Evolutionary conservation across 2,888 invertebrate species (phyloP).

Genomic region (Tetragonisca angustula): DNA sequence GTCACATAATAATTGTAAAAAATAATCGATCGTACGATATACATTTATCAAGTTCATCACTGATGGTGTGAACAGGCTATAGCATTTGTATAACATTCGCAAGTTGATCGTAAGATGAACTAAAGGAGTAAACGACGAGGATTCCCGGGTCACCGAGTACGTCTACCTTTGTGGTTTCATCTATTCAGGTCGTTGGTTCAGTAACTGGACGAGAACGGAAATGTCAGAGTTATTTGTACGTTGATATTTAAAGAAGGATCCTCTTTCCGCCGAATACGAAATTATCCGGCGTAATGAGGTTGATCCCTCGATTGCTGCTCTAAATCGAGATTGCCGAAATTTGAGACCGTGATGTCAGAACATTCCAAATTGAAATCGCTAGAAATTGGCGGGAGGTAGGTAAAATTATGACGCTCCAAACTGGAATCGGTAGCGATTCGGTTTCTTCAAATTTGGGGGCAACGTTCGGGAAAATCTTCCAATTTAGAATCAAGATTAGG

Average conservation of each 20-base stretch:
- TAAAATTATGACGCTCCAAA: not conserved
- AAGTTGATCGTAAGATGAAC: not conserved
- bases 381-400: not conserved
- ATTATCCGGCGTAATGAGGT: not conserved
- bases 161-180: not conserved
- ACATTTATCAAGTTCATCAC: too few species aligned
- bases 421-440: not conserved
- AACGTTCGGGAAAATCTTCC: too few species aligned
- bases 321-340: not conserved
- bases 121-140: not conserved
- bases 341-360: not conserved
- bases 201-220: not conserved
- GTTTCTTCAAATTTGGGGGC: too few species aligned
- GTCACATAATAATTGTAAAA: too few species aligned
- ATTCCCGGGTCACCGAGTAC: not conserved
- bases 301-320: not conserved
- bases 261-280: not conserved
- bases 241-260: not conserved
- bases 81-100: too few species aligned
- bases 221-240: slow-evolving; percentile 20
- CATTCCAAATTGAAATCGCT: not conserved
- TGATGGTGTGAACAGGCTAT: too few species aligned
- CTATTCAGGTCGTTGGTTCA: not conserved
- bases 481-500: too few species aligned
- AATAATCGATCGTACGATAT: too few species aligned